A percentile compares a stretch with the other conserved stretches of the same genome.
phyloP scores from a whole-genome alignment of 1,140 invertebrate genomes.

The Nilaparvata lugens region DNA sequence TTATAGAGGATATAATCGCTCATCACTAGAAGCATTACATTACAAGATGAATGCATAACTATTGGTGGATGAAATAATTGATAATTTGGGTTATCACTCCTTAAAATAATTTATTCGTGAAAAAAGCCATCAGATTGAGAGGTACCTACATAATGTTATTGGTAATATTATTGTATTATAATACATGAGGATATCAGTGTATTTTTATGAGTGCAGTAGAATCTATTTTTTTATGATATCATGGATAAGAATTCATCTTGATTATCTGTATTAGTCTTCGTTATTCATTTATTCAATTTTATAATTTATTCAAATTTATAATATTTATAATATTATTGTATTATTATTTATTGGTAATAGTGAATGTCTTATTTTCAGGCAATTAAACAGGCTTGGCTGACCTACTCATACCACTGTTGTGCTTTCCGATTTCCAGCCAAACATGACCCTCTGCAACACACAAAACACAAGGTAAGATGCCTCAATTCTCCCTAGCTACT shows the following conservation, averaged over 20 bases:
- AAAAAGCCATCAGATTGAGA: not conserved
- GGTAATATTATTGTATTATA: conserved; percentile 18
- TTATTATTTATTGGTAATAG: no score
- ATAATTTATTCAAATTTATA: conserved; percentile 29
- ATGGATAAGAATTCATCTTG: no score
- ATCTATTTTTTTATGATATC: no score
- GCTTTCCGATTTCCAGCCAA: conserved; percentile 73
- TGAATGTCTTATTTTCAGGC: conserved; percentile 38
- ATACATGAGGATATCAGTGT: no score
- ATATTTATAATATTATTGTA: conserved; percentile 24
- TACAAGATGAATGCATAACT: no score
- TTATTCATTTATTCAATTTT: no score
- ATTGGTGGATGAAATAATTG: no score
- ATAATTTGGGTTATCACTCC: no score
- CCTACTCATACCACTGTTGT: conserved; percentile 84
- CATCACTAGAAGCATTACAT: no score
- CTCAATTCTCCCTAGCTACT: not conserved
- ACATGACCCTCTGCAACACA: conserved; percentile 58
- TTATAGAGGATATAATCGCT: no score
- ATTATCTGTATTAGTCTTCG: no score
- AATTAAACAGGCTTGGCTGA: conserved; percentile 50
- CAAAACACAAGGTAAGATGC: conserved; percentile 41
- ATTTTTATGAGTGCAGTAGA: no score
- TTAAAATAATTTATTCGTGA: not conserved
- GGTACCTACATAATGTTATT: not conserved